Percentiles rank a stretch among this genome's conserved stretches.
phyloP scores from a whole-genome alignment of 2,888 invertebrate genomes.

The Pollenia amentaria region DNA sequence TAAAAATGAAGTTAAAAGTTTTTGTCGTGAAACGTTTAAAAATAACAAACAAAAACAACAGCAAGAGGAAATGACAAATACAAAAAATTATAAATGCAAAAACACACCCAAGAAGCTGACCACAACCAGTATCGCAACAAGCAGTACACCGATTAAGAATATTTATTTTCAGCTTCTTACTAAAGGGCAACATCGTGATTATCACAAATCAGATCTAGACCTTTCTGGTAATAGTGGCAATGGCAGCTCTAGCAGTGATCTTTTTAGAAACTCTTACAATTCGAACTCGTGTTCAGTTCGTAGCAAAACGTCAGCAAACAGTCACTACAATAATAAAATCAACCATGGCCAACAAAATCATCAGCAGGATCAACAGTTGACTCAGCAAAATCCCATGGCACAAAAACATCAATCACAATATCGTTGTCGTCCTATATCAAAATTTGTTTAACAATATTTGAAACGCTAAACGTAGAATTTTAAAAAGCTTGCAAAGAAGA shows the following conservation, averaged over 20 bases:
- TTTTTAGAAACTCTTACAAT: slow-evolving; percentile 39
- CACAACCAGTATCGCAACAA: not conserved
- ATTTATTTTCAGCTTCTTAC: slow-evolving; percentile 71
- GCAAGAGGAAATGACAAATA: slow-evolving; percentile 19
- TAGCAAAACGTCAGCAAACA: slow-evolving; percentile 46
- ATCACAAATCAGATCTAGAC: slow-evolving; percentile 66
- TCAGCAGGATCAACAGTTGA: slow-evolving; percentile 50
- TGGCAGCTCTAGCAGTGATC: slow-evolving; percentile 60
- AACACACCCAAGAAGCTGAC: slow-evolving; percentile 26
- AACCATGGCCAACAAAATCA: not conserved
- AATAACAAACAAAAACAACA: slow-evolving; percentile 59
- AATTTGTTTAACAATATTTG: slow-evolving; percentile 68
- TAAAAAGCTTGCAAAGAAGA: not conserved
- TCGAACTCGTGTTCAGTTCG: slow-evolving; percentile 51
- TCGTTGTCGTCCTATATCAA: slow-evolving; percentile 71
- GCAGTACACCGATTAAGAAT: slow-evolving; percentile 67
- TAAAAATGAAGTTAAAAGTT: slow-evolving; percentile 79
- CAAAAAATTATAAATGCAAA: slow-evolving; percentile 47
- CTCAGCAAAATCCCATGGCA: slow-evolving; percentile 42
- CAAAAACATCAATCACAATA: slow-evolving; percentile 61
- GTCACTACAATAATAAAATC: slow-evolving; percentile 10
- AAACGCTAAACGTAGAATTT: not conserved
- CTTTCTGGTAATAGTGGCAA: slow-evolving; percentile 57
- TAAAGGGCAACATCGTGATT: slow-evolving; percentile 71
- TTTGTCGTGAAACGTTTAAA: slow-evolving; percentile 76